Percentiles rank a stretch among this genome's conserved stretches.
Conservation (phyloP, 2,888 invertebrate species). For the Andrena haemorrhoa region DNA sequence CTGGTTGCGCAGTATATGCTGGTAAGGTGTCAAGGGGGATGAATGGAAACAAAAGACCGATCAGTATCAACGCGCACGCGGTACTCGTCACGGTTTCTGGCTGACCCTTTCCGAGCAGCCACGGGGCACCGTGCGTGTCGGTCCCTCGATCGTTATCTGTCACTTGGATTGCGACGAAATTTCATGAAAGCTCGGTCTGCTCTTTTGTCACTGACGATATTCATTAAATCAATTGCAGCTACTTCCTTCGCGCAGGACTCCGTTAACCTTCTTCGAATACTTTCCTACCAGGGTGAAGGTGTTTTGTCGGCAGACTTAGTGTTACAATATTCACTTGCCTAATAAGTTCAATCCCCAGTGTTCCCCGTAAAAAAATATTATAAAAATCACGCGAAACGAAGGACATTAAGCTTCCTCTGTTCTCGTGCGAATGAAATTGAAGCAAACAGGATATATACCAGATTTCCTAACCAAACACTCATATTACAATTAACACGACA, state of each 20-base stretch:
- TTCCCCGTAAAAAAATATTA: no score
- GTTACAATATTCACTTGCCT: no score
- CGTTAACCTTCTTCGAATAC: neutral
- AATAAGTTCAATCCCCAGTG: no score
- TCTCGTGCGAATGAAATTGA: no score
- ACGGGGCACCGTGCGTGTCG: slow-evolving; percentile 62
- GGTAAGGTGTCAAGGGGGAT: slow-evolving; percentile 80
- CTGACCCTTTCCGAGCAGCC: slow-evolving; percentile 63
- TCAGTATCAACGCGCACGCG: slow-evolving; percentile 76
- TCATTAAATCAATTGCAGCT: slow-evolving; percentile 61
- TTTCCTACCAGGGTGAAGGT: neutral
- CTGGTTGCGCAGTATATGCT: slow-evolving; percentile 62
- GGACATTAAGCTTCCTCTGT: no score
- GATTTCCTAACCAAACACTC: neutral
- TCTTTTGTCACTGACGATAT: slow-evolving; percentile 59
- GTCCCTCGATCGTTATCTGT: slow-evolving; percentile 69
- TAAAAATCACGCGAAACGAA: no score
- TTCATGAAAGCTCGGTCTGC: slow-evolving; percentile 59
- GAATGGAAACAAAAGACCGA: slow-evolving; percentile 82
- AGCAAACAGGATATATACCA: no score
- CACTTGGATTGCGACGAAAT: slow-evolving; percentile 73
- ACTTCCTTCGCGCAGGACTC: neutral
- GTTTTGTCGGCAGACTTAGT: neutral
- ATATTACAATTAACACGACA: neutral
- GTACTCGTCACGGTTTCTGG: slow-evolving; percentile 74